Evolutionary conservation across 1,140 invertebrate species (phyloP), one percentile per base, ranked within the genome.

Genomic region (Tyrophagus putrescentiae): DNA sequence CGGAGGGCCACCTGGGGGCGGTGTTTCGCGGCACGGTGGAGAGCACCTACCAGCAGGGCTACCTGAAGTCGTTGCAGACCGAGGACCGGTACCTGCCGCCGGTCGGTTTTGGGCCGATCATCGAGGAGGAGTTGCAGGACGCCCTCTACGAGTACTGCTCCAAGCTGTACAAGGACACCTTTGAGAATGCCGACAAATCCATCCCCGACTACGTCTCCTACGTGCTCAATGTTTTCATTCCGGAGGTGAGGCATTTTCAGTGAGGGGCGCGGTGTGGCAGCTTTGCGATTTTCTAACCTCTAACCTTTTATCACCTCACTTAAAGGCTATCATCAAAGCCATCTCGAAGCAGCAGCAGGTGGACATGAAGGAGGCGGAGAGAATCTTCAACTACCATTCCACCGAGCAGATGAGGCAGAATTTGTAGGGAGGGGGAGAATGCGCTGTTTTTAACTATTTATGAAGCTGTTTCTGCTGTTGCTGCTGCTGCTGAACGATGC

Each of bases 61-160:
- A n/a, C n/a, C n/a, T n/a, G n/a, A 34, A 25, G 41, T 52, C 62
- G 57, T 28, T 21, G 7, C 44, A 53, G 36, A 57, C 56, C 56
- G 23, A 62, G 57, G 42, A 50, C 18, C 1, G 50, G 39, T n/a
- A 29, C 41, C 4, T 27, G 52, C n/a, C 23, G 31, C 48, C 61
- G 28, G 18, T 36, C 31, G 54, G 53, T 48, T 64, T 64, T 60
- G 63, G 63, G 18, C 63, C 63, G 1, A 54, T 64, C 36, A 52
- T 60, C 25, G 62, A 64, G 29, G 62, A 64, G 29, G 62, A 64
- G 13, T 50, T 62, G 33, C 63, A 60, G 39, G 62, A 64, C 42
- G 57, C 60, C 32, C 13, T 64, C 21, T 63, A 45, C 59, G 54
- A 58, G 21, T 63, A 64, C 60, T 63, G 61, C 48, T 44, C 54